Base-by-base conservation (phyloP, 2,113 vertebrate species). In the Strix aluco region DNA sequence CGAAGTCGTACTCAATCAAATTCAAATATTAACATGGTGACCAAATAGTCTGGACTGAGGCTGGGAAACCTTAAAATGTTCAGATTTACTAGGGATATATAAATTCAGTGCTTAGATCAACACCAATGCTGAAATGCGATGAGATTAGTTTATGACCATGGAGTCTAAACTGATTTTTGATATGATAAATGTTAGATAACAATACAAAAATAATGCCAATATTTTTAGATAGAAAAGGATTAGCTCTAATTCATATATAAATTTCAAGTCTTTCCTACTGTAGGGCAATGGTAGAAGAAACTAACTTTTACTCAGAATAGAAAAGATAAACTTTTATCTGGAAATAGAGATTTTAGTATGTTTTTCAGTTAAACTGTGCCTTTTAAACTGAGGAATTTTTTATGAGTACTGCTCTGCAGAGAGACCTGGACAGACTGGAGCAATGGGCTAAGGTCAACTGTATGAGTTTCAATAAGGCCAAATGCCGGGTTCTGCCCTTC, bases 1-100 rank as follows among this genome's bases (percentile, higher is more conserved):
- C 23, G 71, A 27, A 42, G 34, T 18, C 1, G 0, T 40, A 62
- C 19, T 62, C 4, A 0, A 27, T 21, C 15, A 75, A 83, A 38
- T 73, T 69, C 11, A 29, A 42, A 8, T 21, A 63, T 29, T 63
- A 69, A 42, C 26, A 81, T 66, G 13, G 11, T 57, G 30, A 71
- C 44, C 17, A 62, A 82, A n/a, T 29, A 82, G 38, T 57, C 87
- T 81, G 2, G 40, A 57, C 19, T 52, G 25, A 42, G 5, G 8
- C 16, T 63, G 11, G 5, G 22, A 84, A 83, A 34, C 26, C 6
- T 54, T 51, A 69, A 13, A 63, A 19, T 30, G 29, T n/a, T 72
- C 25, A 46, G 21, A 49, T 84, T 72, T 72, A 27, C 25, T 44
- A 49, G 6, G 2, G 3, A 69, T 29, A 7, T 18, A 5, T 16